Evolutionary conservation across 2,113 vertebrate species (phyloP).

Genomic region (Clinocottus analis): DNA sequence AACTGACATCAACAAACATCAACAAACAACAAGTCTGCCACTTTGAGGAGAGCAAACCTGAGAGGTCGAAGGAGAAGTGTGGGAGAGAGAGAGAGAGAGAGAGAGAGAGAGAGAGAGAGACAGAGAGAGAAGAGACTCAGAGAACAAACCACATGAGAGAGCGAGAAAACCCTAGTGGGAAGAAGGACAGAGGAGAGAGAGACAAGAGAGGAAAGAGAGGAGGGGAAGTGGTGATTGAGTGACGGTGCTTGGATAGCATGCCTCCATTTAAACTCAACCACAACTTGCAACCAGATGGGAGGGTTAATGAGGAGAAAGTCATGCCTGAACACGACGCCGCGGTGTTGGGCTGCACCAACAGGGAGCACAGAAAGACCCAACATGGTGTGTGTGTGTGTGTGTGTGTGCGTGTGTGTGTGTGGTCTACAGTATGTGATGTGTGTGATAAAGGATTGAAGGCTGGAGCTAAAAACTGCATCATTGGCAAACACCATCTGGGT

Average conservation of each 20-base stretch:
- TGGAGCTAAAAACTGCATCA: slow-evolving; percentile 47
- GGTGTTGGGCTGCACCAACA: slow-evolving; percentile 45
- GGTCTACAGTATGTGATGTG: slow-evolving; percentile 49
- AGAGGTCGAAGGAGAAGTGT: slow-evolving; percentile 13
- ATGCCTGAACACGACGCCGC: slow-evolving; percentile 55
- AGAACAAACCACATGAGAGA: slow-evolving; percentile 12
- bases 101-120: neutral
- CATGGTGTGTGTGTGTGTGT: slow-evolving; percentile 6
- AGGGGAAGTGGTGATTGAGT: slow-evolving; percentile 48
- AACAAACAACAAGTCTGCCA: slow-evolving; percentile 10
- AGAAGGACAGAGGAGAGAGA: neutral
- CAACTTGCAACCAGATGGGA: slow-evolving; percentile 60
- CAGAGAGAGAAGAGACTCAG: neutral
- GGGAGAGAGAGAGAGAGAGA: slow-evolving; percentile 10
- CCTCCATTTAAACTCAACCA: slow-evolving; percentile 43
- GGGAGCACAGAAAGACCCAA: slow-evolving; percentile 43
- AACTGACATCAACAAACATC: slow-evolving; percentile 12
- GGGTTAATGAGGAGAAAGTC: slow-evolving; percentile 66
- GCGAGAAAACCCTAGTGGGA: neutral
- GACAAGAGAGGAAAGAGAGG: slow-evolving; percentile 12
- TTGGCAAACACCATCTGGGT: slow-evolving; percentile 62
- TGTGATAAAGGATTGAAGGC: slow-evolving; percentile 44
- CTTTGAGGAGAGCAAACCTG: neutral
- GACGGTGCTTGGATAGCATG: slow-evolving; percentile 42
- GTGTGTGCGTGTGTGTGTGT: slow-evolving; percentile 25